phyloP scores from a whole-genome alignment of 2,888 invertebrate species.

The Pandemis cinnamomeana region DNA sequence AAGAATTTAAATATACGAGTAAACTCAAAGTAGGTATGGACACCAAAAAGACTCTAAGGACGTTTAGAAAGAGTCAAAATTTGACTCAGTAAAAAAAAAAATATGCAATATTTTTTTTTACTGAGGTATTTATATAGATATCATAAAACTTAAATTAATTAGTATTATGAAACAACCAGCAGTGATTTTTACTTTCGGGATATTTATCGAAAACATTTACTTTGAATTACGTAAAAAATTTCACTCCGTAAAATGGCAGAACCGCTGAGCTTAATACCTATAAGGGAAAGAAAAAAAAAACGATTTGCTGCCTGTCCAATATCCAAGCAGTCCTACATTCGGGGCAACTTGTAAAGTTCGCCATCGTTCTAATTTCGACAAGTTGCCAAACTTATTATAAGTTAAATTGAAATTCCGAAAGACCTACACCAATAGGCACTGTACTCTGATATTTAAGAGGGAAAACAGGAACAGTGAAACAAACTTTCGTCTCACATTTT shows the following conservation, averaged over 20 bases:
- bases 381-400: constrained; percentile 72
- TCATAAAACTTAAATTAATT: no score
- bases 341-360: constrained; percentile 30
- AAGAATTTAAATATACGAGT: no score
- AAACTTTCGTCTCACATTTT: constrained; percentile 50
- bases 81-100: no score
- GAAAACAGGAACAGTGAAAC: constrained; percentile 50
- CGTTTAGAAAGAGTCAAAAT: no score
- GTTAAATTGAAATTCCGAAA: constrained; percentile 76
- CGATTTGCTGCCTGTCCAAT: constrained; percentile 43
- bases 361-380: constrained; percentile 61
- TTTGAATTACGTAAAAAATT: not conserved
- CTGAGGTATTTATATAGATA: no score
- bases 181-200: no score
- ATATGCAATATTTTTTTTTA: no score
- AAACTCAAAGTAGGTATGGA: no score
- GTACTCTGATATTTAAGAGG: constrained; percentile 52
- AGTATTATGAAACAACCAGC: no score
- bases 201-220: not conserved
- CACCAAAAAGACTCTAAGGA: no score
- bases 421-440: constrained; percentile 55
- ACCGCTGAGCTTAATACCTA: not conserved
- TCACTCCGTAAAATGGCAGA: not conserved
- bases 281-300: constrained; percentile 14
- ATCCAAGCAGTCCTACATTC: constrained; percentile 41